Evolutionary conservation across 1,140 invertebrate genomes (phyloP).

Genomic region (Leptopilina boulardi): DNA sequence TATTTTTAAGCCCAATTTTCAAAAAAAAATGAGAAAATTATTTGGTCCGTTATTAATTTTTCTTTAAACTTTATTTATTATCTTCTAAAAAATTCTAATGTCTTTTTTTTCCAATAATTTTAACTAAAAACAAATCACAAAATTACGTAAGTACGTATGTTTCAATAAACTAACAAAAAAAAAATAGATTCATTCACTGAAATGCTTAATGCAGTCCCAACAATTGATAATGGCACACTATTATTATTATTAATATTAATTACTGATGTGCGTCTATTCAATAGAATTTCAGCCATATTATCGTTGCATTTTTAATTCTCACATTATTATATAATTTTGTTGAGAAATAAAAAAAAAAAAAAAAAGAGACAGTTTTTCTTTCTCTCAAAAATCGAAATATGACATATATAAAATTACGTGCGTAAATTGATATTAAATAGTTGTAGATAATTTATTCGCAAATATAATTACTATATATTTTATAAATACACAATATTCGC

Average conservation of each 20-base stretch:
- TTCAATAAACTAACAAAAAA: slow-evolving; percentile 42
- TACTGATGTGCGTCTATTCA: slow-evolving; percentile 49
- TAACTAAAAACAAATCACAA: background rate
- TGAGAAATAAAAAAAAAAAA: background rate
- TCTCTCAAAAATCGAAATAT: slow-evolving; percentile 38
- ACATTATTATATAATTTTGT: slow-evolving; percentile 35
- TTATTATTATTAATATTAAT: slow-evolving; percentile 50
- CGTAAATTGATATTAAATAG: slow-evolving; percentile 41
- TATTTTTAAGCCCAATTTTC: background rate
- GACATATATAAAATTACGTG: slow-evolving; percentile 44
- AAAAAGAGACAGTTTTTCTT: background rate
- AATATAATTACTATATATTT: slow-evolving; percentile 38
- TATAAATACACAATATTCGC: too few relatives aligned
- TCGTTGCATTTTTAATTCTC: slow-evolving; percentile 27
- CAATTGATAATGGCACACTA: slow-evolving; percentile 55
- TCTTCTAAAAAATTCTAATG: too few relatives aligned
- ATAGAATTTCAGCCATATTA: slow-evolving; percentile 8
- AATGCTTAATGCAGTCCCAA: slow-evolving; percentile 25
- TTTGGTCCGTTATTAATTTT: background rate
- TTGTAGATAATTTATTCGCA: slow-evolving; percentile 46
- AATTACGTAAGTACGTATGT: slow-evolving; percentile 45
- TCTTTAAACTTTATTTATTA: too few relatives aligned
- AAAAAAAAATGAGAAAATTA: slow-evolving; percentile 4
- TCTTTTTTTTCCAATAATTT: background rate
- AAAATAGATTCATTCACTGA: slow-evolving; percentile 41